Evolutionary conservation across 2,888 invertebrate genomes (phyloP).

Genomic region (Allygus modestus): DNA sequence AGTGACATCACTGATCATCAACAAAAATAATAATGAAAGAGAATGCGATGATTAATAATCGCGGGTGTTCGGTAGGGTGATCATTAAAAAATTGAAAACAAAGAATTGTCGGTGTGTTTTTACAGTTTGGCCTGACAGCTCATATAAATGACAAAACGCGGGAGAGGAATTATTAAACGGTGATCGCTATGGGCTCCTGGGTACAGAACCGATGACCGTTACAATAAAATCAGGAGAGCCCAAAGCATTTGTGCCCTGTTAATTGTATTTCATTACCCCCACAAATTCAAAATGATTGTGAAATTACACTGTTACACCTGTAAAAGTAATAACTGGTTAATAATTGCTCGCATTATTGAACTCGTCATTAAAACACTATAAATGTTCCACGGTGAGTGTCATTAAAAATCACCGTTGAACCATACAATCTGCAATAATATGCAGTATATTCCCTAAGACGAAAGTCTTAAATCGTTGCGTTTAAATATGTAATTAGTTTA

Average conservation of each 20-base stretch:
- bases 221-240: constrained; percentile 29
- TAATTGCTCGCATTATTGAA: too few relatives aligned
- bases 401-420: too few relatives aligned
- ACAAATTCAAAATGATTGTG: not conserved
- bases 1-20: constrained; percentile 34
- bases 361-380: too few relatives aligned
- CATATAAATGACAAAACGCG: constrained; percentile 56
- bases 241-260: constrained; percentile 18
- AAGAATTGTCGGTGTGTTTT: constrained; percentile 46
- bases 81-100: constrained; percentile 44
- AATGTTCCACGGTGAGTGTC: too few relatives aligned
- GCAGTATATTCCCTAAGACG: too few relatives aligned
- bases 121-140: constrained; percentile 21
- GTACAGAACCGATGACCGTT: not conserved
- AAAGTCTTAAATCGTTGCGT: too few relatives aligned
- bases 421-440: too few relatives aligned
- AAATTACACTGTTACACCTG: constrained; percentile 17
- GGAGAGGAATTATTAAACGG: constrained; percentile 46
- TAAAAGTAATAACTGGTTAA: not conserved
- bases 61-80: constrained; percentile 8
- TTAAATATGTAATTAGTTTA: too few relatives aligned
- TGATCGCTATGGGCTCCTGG: not conserved
- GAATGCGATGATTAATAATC: constrained; percentile 43
- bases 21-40: constrained; percentile 36
- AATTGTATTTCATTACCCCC: constrained; percentile 37